These are phyloP conservation scores for Hydrozoanthus gracilis DNA, from an alignment of 92 coral and sea anemone genomes.

Conservation along the genomic window DNA sequence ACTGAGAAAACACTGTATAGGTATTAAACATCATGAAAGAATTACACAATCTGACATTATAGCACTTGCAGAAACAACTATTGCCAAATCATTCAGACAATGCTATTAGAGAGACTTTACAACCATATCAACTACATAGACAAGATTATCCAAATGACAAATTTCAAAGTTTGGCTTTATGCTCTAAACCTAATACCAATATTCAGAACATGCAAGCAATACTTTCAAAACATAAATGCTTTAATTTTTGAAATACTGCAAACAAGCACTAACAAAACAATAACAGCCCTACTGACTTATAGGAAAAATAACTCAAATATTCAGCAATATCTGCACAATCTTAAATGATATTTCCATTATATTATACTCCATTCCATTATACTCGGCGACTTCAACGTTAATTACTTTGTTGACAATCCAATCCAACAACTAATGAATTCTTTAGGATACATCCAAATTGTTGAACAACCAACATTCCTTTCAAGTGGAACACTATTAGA, in stretches of 20 bases:
- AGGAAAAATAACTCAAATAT: slow-evolving; percentile 42
- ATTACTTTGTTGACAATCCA: slow-evolving; percentile 35
- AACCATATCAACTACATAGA: slow-evolving; percentile 54
- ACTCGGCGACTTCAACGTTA: slow-evolving; percentile 41
- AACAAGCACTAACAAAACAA: slow-evolving; percentile 14
- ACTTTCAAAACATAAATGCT: slow-evolving; percentile 52
- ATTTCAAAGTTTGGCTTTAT: slow-evolving; percentile 54
- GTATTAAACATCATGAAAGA: slow-evolving; percentile 44
- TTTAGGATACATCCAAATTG: slow-evolving; percentile 42
- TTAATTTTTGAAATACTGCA: slow-evolving; percentile 43
- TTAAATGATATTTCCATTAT: no score
- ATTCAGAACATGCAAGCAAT: slow-evolving; percentile 50
- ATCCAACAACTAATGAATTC: slow-evolving; percentile 32
- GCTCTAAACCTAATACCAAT: slow-evolving; percentile 46
- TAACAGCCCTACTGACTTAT: slow-evolving; percentile 51
- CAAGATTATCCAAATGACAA: slow-evolving; percentile 50
- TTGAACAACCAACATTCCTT: slow-evolving; percentile 55
- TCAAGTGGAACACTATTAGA: slow-evolving; percentile 66
- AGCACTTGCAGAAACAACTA: slow-evolving; percentile 65
- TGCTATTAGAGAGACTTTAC: slow-evolving; percentile 50
- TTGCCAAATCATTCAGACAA: slow-evolving; percentile 55
- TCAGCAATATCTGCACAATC: slow-evolving; percentile 32
- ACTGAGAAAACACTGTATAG: slow-evolving; percentile 66
- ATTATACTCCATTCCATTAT: slow-evolving; percentile 42
- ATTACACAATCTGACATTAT: slow-evolving; percentile 54